Evolutionary conservation across 1,140 invertebrate species (phyloP).

Genomic region (Delia radicum): DNA sequence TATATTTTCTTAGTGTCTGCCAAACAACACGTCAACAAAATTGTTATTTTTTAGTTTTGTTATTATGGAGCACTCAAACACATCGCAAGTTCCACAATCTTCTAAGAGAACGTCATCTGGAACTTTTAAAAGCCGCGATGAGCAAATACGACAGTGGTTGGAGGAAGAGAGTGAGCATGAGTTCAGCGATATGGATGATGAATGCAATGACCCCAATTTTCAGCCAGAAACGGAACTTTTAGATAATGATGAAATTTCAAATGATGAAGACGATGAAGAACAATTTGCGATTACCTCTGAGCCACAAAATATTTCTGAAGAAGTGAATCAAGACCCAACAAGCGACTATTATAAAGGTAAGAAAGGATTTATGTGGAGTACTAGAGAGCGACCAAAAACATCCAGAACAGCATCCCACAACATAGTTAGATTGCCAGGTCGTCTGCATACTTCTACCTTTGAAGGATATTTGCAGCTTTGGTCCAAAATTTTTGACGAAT

Average conservation of each 20-base stretch:
- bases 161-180: too few species aligned
- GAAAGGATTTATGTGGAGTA: background rate
- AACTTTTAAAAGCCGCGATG: too few species aligned
- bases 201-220: too few species aligned
- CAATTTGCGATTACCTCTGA: background rate
- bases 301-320: conserved; percentile 1
- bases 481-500: conserved; percentile 6
- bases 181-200: too few species aligned
- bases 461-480: conserved; percentile 6
- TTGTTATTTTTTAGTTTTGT: too few species aligned
- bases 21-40: too few species aligned
- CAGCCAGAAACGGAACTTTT: background rate
- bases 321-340: background rate
- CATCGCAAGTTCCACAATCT: too few species aligned
- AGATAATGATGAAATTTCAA: too few species aligned
- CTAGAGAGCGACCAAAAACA: background rate
- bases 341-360: conserved; percentile 7
- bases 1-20: too few species aligned
- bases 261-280: conserved; percentile 13
- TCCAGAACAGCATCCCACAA: background rate
- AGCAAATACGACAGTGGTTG: too few species aligned
- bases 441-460: background rate
- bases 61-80: too few species aligned
- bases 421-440: background rate
- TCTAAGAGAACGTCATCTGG: too few species aligned